These are phyloP conservation scores for Lingula anatina DNA, from an alignment of 2,888 invertebrate species.

Conservation along the genomic window DNA sequence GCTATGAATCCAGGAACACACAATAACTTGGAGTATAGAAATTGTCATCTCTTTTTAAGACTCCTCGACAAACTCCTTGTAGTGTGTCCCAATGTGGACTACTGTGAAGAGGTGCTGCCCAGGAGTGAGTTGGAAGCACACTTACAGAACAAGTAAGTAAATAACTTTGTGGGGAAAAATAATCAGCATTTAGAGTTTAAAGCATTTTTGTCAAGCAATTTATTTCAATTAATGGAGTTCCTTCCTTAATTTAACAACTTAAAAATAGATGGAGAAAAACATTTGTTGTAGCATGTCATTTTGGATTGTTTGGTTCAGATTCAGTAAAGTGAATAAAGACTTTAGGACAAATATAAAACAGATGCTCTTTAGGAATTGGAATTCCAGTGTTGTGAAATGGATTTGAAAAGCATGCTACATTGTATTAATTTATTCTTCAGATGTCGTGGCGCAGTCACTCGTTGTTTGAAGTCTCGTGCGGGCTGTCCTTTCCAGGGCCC, in stretches of 20 bases:
- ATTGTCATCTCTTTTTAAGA: slow-evolving; percentile 32
- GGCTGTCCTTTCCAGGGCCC: slow-evolving; percentile 50
- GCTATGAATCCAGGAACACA: too few species aligned
- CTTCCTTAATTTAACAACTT: too few species aligned
- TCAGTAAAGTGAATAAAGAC: background rate
- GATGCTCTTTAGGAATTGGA: too few species aligned
- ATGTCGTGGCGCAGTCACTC: slow-evolving; percentile 47
- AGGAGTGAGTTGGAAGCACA: slow-evolving; percentile 54
- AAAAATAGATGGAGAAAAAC: too few species aligned
- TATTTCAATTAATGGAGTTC: too few species aligned
- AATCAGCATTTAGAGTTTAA: too few species aligned
- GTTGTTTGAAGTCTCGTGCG: slow-evolving; percentile 42
- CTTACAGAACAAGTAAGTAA: slow-evolving; percentile 49
- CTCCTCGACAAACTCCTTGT: slow-evolving; percentile 54
- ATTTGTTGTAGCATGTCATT: background rate
- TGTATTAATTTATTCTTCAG: slow-evolving; percentile 14
- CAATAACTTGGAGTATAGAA: too few species aligned
- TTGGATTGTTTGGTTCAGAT: background rate
- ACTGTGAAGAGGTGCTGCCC: slow-evolving; percentile 52
- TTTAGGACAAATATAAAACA: too few species aligned
- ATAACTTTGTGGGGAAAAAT: background rate
- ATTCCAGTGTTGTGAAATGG: too few species aligned
- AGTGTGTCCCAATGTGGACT: slow-evolving; percentile 54
- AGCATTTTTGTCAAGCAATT: too few species aligned
- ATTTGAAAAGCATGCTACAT: too few species aligned